phyloP scores from a whole-genome alignment of 2,797 vertebrate genomes.

The Yasuhikotakia modesta region DNA sequence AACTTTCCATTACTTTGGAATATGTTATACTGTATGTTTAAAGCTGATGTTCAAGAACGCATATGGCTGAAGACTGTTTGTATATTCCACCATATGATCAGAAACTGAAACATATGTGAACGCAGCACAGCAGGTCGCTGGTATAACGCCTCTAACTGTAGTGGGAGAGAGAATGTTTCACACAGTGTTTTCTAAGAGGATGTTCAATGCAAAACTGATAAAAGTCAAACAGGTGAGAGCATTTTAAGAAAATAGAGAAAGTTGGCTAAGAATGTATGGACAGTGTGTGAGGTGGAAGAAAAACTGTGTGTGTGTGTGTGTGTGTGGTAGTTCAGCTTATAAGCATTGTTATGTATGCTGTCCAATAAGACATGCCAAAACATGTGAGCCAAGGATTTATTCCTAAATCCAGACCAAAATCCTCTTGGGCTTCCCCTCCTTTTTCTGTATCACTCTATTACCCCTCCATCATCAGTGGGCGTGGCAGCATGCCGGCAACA shows the following conservation, averaged over 20 bases:
- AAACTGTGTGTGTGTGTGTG: slow-evolving; percentile 20
- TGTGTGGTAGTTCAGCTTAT: slow-evolving; percentile 8
- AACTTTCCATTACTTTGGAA: slow-evolving; percentile 37
- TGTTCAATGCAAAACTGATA: slow-evolving; percentile 14
- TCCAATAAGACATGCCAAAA: slow-evolving; percentile 32
- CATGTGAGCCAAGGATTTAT: slow-evolving; percentile 23
- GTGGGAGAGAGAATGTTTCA: slow-evolving; percentile 20
- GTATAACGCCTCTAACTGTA: slow-evolving; percentile 26
- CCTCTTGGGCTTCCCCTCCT: slow-evolving; percentile 33
- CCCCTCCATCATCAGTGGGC: slow-evolving; percentile 54
- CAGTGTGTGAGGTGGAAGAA: neutral
- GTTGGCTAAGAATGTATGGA: neutral
- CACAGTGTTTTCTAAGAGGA: slow-evolving; percentile 8
- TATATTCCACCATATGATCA: slow-evolving; percentile 38
- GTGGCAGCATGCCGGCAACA: slow-evolving; percentile 39
- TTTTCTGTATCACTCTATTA: slow-evolving; percentile 55
- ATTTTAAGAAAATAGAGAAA: slow-evolving; percentile 3
- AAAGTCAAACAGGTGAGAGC: slow-evolving; percentile 33
- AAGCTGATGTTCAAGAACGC: slow-evolving; percentile 34
- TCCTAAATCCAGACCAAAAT: slow-evolving; percentile 38
- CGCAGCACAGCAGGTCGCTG: slow-evolving; percentile 1
- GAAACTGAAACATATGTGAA: slow-evolving; percentile 29
- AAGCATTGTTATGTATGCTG: slow-evolving; percentile 31
- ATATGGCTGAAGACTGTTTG: slow-evolving; percentile 37
- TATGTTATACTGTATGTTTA: slow-evolving; percentile 19